Base-by-base conservation (phyloP, 2,113 vertebrate genomes). In the Anhinga anhinga region DNA sequence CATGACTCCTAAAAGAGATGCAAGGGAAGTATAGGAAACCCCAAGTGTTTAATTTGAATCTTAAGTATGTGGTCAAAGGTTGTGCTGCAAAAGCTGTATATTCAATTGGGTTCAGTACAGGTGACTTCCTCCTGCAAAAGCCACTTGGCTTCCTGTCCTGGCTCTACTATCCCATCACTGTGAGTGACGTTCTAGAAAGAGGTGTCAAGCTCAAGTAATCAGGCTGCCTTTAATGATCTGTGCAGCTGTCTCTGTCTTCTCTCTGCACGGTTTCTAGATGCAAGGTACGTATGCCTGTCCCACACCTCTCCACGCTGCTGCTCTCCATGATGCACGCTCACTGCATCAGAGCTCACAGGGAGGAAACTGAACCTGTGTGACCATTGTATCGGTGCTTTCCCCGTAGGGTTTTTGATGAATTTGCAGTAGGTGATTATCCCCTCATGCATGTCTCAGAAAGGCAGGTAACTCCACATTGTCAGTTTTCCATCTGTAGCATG, bases 401-500 rank as follows among this genome's bases (percentile, higher is more conserved):
- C 92, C 12, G 1, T 29, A 95, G 92, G 77, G 74, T 19, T 89
- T 93, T 86, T 42, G 61, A 88, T 94, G 88, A 61, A 90, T 95
- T 96, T 96, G 83, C 77, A 82, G 74, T 61, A 93, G 65, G 84
- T 96, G 79, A 93, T 95, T 96, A 93, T 91, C 88, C 80, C 90
- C 84, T 90, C 76, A 76, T 95, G 90, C 92, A 80, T 73, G 79
- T 95, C 95, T 96, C 63, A 13, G 71, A 81, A 89, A 95, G 87
- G 87, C 95, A 97, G 95, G 97, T 97, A 96, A 84, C 96, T 89
- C 95, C 69, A 73, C 84, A 7, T 86, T 94, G 96, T 95, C 93
- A 92, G 73, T 88, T 95, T 93, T 96, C 88, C 96, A 96, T 97
- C 96, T 97, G 97, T 94, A 94, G 83, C 86, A 93, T 96, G 91